These are phyloP conservation scores for Amiota communis DNA, from an alignment of 2,888 invertebrate species.

Conservation along the genomic window DNA sequence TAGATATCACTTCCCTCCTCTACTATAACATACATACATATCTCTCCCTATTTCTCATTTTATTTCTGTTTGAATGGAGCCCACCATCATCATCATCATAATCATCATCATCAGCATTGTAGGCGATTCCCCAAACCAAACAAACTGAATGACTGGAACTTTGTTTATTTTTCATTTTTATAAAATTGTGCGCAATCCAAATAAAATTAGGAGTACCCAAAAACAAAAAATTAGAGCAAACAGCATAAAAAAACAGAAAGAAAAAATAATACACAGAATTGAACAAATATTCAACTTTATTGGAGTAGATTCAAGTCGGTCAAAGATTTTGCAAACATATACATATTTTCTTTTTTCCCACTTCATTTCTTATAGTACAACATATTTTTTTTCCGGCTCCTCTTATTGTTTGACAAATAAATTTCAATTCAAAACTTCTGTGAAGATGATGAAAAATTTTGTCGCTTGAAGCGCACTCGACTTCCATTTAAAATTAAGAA, in stretches of 20 bases:
- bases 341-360: not conserved
- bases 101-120: not conserved
- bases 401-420: no score
- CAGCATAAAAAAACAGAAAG: not conserved
- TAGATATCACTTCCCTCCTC: no score
- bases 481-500: no score
- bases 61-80: not conserved
- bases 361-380: not conserved
- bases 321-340: not conserved
- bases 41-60: no score
- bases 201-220: not conserved
- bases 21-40: no score
- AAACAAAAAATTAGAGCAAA: constrained; percentile 1
- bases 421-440: no score
- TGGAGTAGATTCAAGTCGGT: constrained; percentile 4
- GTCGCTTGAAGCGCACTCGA: no score
- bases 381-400: not conserved
- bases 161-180: constrained; percentile 14
- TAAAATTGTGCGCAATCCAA: not conserved
- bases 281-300: not conserved
- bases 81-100: not conserved
- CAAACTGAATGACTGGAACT: not conserved
- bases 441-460: no score
- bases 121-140: no score
- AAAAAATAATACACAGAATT: not conserved